These are phyloP conservation scores for Orestias chungarensis DNA, from an alignment of 2,797 vertebrate genomes.

Conservation along the genomic window DNA sequence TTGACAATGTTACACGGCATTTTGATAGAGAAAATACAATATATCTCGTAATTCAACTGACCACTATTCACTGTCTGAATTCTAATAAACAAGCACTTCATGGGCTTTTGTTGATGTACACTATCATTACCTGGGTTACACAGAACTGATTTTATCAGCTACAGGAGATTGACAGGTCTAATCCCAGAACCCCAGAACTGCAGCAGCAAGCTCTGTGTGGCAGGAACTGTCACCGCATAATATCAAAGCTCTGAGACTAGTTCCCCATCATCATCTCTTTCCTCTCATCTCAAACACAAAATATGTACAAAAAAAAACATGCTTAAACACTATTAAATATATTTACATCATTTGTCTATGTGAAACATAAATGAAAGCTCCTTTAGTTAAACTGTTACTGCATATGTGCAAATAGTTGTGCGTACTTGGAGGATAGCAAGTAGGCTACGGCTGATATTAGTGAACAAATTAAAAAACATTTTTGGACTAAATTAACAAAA, in stretches of 20 bases:
- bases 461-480: no score
- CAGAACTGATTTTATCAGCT: slow-evolving; percentile 76
- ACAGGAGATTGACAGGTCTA: slow-evolving; percentile 78
- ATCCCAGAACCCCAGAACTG: slow-evolving; percentile 62
- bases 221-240: slow-evolving; percentile 63
- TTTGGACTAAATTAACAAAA: background rate
- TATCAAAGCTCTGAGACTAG: slow-evolving; percentile 31
- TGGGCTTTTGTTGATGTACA: slow-evolving; percentile 48
- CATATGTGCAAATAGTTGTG: background rate
- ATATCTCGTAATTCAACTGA: slow-evolving; percentile 43
- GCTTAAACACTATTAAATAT: slow-evolving; percentile 9
- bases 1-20: slow-evolving; percentile 28
- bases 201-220: slow-evolving; percentile 58
- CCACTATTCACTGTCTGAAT: slow-evolving; percentile 60
- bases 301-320: slow-evolving; percentile 17
- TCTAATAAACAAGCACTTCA: slow-evolving; percentile 59
- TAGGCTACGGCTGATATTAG: background rate
- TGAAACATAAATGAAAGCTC: background rate
- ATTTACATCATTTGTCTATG: background rate
- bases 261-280: background rate
- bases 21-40: slow-evolving; percentile 46
- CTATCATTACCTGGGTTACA: slow-evolving; percentile 61
- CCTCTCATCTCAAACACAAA: slow-evolving; percentile 14
- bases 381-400: background rate
- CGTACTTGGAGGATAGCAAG: background rate